phyloP scores from a whole-genome alignment of 2,888 invertebrate genomes.

The Rambutsinella grinnellia region DNA sequence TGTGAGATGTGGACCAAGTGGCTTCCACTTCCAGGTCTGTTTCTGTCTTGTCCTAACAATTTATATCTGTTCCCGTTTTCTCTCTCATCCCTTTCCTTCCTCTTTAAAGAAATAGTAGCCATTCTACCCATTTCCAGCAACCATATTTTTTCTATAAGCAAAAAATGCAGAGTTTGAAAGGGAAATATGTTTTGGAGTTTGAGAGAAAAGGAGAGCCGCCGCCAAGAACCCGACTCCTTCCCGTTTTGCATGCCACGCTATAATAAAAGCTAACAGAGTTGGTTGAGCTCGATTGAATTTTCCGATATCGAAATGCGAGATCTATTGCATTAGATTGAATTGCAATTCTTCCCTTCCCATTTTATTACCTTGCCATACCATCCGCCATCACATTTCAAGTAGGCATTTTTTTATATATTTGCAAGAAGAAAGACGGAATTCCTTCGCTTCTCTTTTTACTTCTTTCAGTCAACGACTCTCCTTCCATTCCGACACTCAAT shows the following conservation, averaged over 20 bases:
- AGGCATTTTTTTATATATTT: not conserved
- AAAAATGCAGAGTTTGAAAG: not conserved
- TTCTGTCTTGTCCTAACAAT: conserved; percentile 1
- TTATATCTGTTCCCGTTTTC: conserved; percentile 1
- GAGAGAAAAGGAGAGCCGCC: not conserved
- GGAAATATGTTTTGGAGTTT: not conserved
- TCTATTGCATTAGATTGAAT: conserved; percentile 2
- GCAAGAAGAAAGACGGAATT: not conserved
- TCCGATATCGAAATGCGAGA: not conserved
- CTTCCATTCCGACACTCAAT: too few species aligned
- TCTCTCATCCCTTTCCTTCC: not conserved
- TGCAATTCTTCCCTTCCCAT: conserved; percentile 20
- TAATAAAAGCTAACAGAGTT: not conserved
- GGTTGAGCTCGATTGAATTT: not conserved
- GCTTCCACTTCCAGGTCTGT: conserved; percentile 3
- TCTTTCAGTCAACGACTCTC: not conserved
- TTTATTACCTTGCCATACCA: not conserved
- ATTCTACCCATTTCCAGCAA: not conserved
- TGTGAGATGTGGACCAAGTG: conserved; percentile 13
- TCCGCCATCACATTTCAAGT: not conserved
- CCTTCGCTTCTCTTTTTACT: not conserved
- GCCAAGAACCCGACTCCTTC: not conserved
- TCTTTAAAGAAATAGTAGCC: not conserved
- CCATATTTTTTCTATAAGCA: not conserved
- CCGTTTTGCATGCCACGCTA: not conserved